Conservation (phyloP, 2,113 vertebrate species). For the Oceanites oceanicus region DNA sequence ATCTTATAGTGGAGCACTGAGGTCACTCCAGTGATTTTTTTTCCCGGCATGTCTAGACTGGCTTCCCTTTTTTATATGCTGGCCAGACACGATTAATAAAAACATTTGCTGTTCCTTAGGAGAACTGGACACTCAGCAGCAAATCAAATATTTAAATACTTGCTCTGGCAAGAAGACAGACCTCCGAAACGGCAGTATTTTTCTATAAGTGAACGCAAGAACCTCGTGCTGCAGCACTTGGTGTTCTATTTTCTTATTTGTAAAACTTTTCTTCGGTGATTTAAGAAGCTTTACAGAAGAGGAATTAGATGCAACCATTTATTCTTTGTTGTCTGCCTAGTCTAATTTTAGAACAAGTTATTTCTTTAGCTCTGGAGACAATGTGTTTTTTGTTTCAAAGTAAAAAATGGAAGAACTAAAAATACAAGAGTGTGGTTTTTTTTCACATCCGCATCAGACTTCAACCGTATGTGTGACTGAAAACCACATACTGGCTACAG, state of each 20-base stretch:
- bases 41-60: conserved; percentile 54
- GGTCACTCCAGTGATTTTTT: conserved; percentile 32
- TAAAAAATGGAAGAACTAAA: neutral
- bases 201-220: conserved; percentile 10
- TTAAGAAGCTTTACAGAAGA: neutral
- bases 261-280: neutral
- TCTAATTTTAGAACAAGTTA: neutral
- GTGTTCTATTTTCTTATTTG: neutral
- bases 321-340: neutral
- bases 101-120: conserved; percentile 26
- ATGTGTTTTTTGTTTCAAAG: conserved; percentile 6
- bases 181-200: neutral
- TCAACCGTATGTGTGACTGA: neutral
- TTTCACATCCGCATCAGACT: neutral
- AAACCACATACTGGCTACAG: conserved; percentile 6
- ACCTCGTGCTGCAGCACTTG: neutral
- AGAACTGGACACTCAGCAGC: conserved; percentile 23
- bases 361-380: neutral
- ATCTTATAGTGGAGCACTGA: conserved; percentile 29
- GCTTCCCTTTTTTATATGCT: conserved; percentile 42
- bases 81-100: conserved; percentile 23
- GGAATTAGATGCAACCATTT: neutral
- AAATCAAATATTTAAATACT: conserved; percentile 58
- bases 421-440: neutral
- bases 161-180: conserved; percentile 21